A percentile compares a stretch with the other conserved stretches of the same genome.
These are phyloP conservation scores for Pseudoips prasinana DNA, from an alignment of 2,888 invertebrate species.

Conservation along the genomic window DNA sequence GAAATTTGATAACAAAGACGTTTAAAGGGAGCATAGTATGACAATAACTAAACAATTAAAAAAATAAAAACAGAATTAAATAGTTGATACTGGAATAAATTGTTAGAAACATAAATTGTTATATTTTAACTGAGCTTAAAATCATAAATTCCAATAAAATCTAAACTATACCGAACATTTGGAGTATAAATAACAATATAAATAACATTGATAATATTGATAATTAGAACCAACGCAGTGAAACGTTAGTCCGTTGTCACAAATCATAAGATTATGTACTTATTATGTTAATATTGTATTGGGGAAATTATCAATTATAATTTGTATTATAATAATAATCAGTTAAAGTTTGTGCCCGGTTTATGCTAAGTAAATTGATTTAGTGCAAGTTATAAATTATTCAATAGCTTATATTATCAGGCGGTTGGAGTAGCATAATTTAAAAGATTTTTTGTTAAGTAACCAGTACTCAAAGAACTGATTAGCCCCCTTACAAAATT, in stretches of 20 bases:
- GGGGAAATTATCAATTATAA: conserved; percentile 38
- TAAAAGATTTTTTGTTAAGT: no score
- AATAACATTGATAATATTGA: conserved; percentile 32
- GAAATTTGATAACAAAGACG: no score
- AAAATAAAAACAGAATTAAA: no score
- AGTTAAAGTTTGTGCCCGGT: conserved; percentile 17
- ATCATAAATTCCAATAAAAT: not conserved
- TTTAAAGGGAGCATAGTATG: no score
- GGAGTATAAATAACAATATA: conserved; percentile 26
- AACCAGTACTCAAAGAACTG: no score
- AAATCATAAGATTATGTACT: conserved; percentile 40
- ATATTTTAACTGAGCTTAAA: not conserved
- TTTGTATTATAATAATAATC: no score
- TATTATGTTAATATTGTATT: conserved; percentile 40
- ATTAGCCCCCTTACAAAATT: no score
- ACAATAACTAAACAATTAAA: no score
- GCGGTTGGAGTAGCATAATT: no score
- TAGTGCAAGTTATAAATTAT: conserved; percentile 1
- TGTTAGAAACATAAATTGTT: no score
- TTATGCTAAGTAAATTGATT: conserved; percentile 24
- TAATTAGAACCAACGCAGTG: conserved; percentile 23
- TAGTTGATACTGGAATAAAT: no score
- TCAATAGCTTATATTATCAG: no score
- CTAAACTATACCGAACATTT: conserved; percentile 1
- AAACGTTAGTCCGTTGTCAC: conserved; percentile 21